Evolutionary conservation across 2,113 vertebrate species (phyloP).

Genomic region (Bettongia penicillata): DNA sequence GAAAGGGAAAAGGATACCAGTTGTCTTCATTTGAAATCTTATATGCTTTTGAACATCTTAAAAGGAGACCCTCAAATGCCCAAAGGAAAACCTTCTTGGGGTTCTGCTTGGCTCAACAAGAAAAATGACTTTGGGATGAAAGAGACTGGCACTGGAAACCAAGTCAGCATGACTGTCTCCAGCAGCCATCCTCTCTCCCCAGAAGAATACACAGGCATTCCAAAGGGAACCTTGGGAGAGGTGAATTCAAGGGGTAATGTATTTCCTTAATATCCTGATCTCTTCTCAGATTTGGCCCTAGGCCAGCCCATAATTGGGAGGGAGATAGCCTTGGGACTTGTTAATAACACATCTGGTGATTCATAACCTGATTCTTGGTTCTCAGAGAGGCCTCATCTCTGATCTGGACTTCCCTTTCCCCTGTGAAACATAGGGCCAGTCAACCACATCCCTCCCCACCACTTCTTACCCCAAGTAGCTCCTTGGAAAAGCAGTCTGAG

Average conservation of each 20-base stretch:
- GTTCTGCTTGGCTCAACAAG: not conserved
- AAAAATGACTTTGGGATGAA: not conserved
- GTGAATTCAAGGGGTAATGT: not conserved
- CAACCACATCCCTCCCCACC: not conserved
- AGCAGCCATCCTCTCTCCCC: not conserved
- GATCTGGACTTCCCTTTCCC: not conserved
- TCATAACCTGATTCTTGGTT: not conserved
- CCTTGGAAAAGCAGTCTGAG: not conserved
- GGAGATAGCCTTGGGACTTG: not conserved
- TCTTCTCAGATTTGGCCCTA: not conserved
- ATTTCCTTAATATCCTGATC: not conserved
- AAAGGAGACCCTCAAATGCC: not conserved
- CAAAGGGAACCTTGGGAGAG: not conserved
- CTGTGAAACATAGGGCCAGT: not conserved
- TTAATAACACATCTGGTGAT: not conserved
- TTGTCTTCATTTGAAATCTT: not conserved
- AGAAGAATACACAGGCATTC: not conserved
- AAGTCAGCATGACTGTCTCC: not conserved
- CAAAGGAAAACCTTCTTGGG: not conserved
- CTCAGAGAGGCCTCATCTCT: not conserved
- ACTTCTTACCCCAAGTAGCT: not conserved
- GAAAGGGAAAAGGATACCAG: constrained; percentile 67
- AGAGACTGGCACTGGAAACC: not conserved
- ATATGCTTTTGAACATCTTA: not conserved
- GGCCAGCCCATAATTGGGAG: not conserved